These are phyloP conservation scores for Morone chrysops DNA, from an alignment of 2,113 vertebrate species.

Conservation along the genomic window DNA sequence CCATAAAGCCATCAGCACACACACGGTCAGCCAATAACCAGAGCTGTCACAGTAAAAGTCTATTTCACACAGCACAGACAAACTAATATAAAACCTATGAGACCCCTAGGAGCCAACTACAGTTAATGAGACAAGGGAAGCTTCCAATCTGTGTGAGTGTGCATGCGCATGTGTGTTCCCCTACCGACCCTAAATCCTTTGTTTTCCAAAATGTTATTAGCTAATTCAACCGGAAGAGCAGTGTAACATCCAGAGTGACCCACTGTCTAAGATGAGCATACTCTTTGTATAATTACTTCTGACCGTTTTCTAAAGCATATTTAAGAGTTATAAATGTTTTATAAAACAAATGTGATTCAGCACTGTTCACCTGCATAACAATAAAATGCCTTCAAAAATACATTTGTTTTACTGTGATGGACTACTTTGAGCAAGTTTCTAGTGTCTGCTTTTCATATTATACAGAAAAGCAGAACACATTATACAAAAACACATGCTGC, in stretches of 20 bases:
- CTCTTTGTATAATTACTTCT: no score
- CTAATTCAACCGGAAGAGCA: not conserved
- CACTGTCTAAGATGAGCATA: not conserved
- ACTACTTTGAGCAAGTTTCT: not conserved
- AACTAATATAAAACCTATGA: slow-evolving; percentile 8
- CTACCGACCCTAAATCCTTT: not conserved
- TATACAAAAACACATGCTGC: not conserved
- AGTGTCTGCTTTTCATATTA: slow-evolving; percentile 12
- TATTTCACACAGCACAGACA: slow-evolving; percentile 35
- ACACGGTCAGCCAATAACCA: slow-evolving; percentile 34
- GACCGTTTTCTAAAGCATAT: not conserved
- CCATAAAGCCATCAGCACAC: slow-evolving; percentile 35
- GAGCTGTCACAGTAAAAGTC: slow-evolving; percentile 16
- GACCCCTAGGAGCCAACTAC: slow-evolving; percentile 9
- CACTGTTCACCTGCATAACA: not conserved
- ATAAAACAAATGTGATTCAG: not conserved
- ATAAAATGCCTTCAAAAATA: not conserved
- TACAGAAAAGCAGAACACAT: not conserved
- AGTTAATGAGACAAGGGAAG: slow-evolving; percentile 42
- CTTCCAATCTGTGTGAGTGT: slow-evolving; percentile 10
- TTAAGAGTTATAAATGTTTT: not conserved
- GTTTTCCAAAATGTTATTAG: not conserved
- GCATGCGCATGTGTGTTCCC: slow-evolving; percentile 33
- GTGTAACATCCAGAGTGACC: not conserved
- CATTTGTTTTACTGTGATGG: not conserved